Percentiles rank a stretch among this genome's conserved stretches.
Conservation (phyloP, 1,140 invertebrate species). For the Sitobion miscanthi region DNA sequence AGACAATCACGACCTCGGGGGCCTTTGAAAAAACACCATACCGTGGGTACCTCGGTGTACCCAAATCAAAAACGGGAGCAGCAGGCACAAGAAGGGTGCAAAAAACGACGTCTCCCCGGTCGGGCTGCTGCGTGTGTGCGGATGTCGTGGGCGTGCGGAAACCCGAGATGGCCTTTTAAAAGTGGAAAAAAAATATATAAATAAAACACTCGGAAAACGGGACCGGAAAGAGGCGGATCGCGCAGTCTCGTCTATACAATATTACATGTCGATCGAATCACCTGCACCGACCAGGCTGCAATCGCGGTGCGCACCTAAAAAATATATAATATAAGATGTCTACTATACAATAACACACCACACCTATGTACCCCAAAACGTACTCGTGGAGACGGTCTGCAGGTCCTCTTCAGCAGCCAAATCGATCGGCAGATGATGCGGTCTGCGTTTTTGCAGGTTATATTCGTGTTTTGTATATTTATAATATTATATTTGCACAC, state of each 20-base stretch:
- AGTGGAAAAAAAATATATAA: background rate
- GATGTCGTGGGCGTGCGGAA: slow-evolving; percentile 42
- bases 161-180: slow-evolving; percentile 15
- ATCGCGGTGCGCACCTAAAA: background rate
- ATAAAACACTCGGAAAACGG: background rate
- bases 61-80: background rate
- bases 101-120: background rate
- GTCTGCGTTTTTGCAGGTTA: too few relatives aligned
- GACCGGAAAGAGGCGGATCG: background rate
- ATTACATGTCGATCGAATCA: slow-evolving; percentile 3
- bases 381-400: background rate
- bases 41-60: background rate
- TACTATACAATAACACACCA: background rate
- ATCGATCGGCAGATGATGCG: background rate
- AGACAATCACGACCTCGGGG: background rate
- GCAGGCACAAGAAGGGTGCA: background rate
- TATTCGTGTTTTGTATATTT: too few relatives aligned
- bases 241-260: background rate
- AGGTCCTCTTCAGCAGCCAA: background rate
- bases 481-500: background rate
- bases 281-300: background rate
- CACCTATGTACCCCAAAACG: too few relatives aligned
- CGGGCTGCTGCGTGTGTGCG: background rate
- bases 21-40: background rate
- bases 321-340: too few relatives aligned